phyloP scores from a whole-genome alignment of 2,113 vertebrate species.

The Prietella phreatophila region DNA sequence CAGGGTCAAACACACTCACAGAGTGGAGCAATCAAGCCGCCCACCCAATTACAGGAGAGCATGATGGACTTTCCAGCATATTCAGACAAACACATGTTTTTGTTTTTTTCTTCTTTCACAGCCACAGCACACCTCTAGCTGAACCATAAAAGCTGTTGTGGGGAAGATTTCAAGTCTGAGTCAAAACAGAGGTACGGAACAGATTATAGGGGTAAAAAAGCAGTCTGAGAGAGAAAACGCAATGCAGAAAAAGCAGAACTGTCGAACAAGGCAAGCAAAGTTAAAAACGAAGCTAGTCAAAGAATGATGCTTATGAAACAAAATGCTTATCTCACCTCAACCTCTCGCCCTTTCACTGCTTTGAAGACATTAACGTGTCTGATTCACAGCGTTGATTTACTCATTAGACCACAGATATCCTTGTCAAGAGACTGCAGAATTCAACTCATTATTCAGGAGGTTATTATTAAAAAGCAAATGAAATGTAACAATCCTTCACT shows the following conservation, averaged over 20 bases:
- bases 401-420: neutral
- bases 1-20: slow-evolving; percentile 43
- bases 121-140: neutral
- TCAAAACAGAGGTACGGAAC: neutral
- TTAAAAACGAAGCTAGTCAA: neutral
- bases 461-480: neutral
- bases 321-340: neutral
- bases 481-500: neutral
- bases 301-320: neutral
- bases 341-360: neutral
- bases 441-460: neutral
- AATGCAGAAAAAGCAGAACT: neutral
- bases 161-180: slow-evolving; percentile 4
- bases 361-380: neutral
- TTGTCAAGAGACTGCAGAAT: neutral
- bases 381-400: neutral
- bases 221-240: slow-evolving; percentile 12
- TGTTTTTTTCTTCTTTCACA: neutral
- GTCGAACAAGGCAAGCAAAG: neutral
- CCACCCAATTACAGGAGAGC: slow-evolving; percentile 40
- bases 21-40: slow-evolving; percentile 39
- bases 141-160: slow-evolving; percentile 16
- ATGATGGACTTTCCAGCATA: slow-evolving; percentile 13
- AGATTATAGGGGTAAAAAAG: slow-evolving; percentile 17
- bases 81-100: neutral